phyloP scores from a whole-genome alignment of 2,888 invertebrate genomes.

The Pherbina coryleti region DNA sequence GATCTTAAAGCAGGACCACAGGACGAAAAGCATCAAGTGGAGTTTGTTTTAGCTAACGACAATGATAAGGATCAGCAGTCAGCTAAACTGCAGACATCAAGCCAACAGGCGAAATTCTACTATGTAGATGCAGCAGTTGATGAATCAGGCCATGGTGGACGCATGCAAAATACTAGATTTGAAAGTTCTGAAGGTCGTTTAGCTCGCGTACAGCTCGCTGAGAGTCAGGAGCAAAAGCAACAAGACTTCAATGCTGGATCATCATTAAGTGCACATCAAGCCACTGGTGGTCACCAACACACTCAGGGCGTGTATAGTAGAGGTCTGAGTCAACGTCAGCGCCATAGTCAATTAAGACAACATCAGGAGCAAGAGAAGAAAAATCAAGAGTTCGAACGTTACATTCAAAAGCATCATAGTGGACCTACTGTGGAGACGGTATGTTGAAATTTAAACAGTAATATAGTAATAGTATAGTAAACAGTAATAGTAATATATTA shows the following conservation, averaged over 20 bases:
- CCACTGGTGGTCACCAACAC: conserved; percentile 42
- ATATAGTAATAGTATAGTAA: not conserved
- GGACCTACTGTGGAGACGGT: conserved; percentile 67
- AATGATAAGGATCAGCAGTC: conserved; percentile 46
- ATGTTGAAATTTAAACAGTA: too few relatives aligned
- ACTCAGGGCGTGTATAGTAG: conserved; percentile 44
- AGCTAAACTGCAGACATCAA: conserved; percentile 45
- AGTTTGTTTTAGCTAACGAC: conserved; percentile 37
- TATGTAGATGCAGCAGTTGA: not conserved
- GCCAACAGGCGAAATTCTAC: conserved; percentile 26
- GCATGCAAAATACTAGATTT: conserved; percentile 17
- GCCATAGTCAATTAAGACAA: conserved; percentile 56
- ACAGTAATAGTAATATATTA: not conserved
- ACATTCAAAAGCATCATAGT: conserved; percentile 65
- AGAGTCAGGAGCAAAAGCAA: not conserved
- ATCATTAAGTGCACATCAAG: not conserved
- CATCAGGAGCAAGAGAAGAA: conserved; percentile 59
- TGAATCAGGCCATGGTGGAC: not conserved
- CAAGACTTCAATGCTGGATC: not conserved
- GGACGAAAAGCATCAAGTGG: conserved; percentile 28
- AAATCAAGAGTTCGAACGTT: conserved; percentile 66
- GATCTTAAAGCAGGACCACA: conserved; percentile 59
- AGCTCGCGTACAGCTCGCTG: conserved; percentile 19
- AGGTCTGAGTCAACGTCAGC: conserved; percentile 37
- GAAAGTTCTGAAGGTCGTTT: conserved; percentile 20